Conservation (phyloP, 1,140 invertebrate genomes). For the Babylonia areolata region DNA sequence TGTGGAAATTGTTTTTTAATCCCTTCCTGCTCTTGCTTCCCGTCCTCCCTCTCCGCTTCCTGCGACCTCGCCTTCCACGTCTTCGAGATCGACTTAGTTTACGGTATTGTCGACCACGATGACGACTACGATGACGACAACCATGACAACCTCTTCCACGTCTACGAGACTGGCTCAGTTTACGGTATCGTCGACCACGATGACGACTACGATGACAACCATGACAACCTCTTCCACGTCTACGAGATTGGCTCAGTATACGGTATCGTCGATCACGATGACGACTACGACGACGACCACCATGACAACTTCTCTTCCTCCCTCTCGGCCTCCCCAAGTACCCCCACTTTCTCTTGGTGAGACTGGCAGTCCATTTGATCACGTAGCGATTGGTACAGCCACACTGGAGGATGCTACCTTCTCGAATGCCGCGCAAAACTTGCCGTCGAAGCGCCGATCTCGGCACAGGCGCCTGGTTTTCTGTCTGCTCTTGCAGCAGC, state of each 20-base stretch:
- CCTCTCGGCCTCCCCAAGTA: not conserved
- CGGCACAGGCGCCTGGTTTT: not conserved
- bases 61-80: not conserved
- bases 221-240: too few relatives aligned
- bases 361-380: not conserved
- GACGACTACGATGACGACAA: too few relatives aligned
- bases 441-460: not conserved
- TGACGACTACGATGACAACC: too few relatives aligned
- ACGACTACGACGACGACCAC: too few relatives aligned
- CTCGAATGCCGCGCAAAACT: not conserved
- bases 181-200: too few relatives aligned
- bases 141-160: too few relatives aligned
- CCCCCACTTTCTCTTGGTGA: too few relatives aligned
- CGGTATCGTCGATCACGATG: too few relatives aligned
- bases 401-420: not conserved
- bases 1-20: not conserved
- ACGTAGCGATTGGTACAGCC: not conserved
- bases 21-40: not conserved
- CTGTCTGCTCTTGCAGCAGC: not conserved
- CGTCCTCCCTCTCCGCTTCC: not conserved
- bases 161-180: too few relatives aligned
- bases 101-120: too few relatives aligned
- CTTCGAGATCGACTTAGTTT: not conserved
- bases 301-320: not conserved
- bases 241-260: too few relatives aligned